Percentiles rank a stretch among this genome's conserved stretches.
Evolutionary conservation across 2,888 invertebrate species (phyloP).

Genomic region (Ormyrus labotus): DNA sequence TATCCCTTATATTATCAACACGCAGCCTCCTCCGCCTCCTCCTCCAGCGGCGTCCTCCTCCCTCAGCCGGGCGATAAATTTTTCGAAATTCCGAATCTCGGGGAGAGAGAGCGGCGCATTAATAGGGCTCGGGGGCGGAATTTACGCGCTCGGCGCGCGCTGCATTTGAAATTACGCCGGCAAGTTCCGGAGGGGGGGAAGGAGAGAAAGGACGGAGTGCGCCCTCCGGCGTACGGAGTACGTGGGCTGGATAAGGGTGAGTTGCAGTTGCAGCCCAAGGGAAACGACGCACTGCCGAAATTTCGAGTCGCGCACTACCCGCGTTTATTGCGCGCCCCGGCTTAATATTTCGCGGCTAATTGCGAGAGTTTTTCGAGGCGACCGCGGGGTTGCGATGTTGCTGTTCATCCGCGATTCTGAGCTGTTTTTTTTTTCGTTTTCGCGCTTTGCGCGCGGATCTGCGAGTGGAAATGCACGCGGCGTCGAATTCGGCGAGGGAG

Average conservation of each 20-base stretch:
- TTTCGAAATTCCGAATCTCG: background rate
- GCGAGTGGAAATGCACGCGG: no score
- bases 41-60: background rate
- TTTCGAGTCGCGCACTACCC: background rate
- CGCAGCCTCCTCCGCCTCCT: background rate
- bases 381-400: no score
- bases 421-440: no score
- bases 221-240: background rate
- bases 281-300: slow-evolving; percentile 13
- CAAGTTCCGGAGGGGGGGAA: background rate
- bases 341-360: no score
- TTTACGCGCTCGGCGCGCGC: slow-evolving; percentile 65
- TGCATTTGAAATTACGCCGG: slow-evolving; percentile 67
- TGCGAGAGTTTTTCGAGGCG: no score
- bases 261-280: no score
- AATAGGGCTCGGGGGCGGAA: slow-evolving; percentile 57
- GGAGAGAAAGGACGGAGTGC: no score
- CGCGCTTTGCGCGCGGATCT: no score
- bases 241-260: no score
- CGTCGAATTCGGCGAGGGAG: background rate
- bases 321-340: no score
- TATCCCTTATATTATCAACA: no score
- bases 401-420: no score
- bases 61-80: slow-evolving; percentile 19
- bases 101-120: slow-evolving; percentile 42